Percentiles rank a stretch among this genome's conserved stretches.
phyloP scores from a whole-genome alignment of 2,113 vertebrate genomes.

The Dascyllus trimaculatus region DNA sequence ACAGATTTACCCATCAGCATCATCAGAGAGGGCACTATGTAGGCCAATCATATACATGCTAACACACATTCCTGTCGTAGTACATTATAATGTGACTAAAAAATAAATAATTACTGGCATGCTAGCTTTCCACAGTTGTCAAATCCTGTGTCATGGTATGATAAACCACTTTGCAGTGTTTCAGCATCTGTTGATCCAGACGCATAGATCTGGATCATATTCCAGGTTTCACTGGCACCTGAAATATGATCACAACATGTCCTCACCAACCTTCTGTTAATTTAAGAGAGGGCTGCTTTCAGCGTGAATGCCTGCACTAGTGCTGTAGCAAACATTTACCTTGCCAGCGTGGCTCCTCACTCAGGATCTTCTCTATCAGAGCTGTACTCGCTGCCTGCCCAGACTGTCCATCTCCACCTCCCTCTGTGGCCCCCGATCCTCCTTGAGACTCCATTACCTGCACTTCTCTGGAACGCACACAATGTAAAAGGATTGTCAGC shows the following conservation, averaged over 20 bases:
- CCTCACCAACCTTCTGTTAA: not conserved
- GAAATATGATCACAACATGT: not conserved
- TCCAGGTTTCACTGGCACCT: no score
- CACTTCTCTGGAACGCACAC: slow-evolving; percentile 88
- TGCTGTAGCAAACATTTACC: slow-evolving; percentile 74
- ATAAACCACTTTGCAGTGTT: not conserved
- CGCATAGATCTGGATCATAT: not conserved
- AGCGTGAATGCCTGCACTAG: not conserved
- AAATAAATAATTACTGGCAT: not conserved
- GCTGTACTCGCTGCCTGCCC: slow-evolving; percentile 95
- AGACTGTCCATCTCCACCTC: slow-evolving; percentile 91
- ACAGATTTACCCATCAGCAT: no score
- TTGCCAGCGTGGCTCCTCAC: slow-evolving; percentile 97
- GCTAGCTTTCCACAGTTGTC: no score
- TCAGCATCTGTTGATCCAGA: not conserved
- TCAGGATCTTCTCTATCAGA: slow-evolving; percentile 96
- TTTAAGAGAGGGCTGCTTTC: not conserved
- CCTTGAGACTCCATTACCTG: slow-evolving; percentile 96
- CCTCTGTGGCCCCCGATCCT: slow-evolving; percentile 89
- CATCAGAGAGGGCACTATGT: no score
- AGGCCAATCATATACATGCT: no score
- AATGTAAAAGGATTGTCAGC: not conserved
- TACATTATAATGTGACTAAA: not conserved
- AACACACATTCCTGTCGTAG: no score
- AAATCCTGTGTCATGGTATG: not conserved